Evolutionary conservation across 1,140 invertebrate species (phyloP).

Genomic region (Bombus superbus): DNA sequence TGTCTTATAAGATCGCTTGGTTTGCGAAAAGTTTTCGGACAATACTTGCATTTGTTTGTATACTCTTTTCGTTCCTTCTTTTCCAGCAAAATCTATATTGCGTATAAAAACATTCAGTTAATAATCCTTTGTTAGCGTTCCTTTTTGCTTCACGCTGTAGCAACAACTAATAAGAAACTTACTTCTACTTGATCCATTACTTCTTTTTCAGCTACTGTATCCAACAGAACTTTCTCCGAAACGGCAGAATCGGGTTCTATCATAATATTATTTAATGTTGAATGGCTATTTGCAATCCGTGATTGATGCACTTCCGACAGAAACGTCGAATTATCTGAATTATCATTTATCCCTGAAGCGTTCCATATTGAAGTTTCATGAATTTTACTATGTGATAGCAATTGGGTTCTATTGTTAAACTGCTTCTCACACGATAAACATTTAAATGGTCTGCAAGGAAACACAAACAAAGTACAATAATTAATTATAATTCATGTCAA

Average conservation of each 20-base stretch:
- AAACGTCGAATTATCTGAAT: conserved; percentile 48
- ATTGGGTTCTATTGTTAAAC: conserved; percentile 60
- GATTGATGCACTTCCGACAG: conserved; percentile 16
- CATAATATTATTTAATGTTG: not conserved
- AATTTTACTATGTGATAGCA: conserved; percentile 61
- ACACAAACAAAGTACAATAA: not conserved
- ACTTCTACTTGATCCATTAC: conserved; percentile 67
- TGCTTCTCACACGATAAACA: conserved; percentile 62
- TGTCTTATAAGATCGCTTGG: conserved; percentile 84
- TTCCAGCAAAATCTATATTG: not conserved
- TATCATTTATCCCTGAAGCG: conserved; percentile 54
- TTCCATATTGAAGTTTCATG: conserved; percentile 63
- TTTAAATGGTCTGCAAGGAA: conserved; percentile 54
- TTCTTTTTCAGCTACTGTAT: conserved; percentile 77
- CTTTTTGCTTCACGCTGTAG: not conserved
- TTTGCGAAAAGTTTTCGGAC: conserved; percentile 84
- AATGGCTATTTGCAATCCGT: not conserved
- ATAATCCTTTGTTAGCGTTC: not conserved
- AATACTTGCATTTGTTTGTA: conserved; percentile 84
- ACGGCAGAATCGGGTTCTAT: conserved; percentile 72
- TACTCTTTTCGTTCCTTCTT: conserved; percentile 72
- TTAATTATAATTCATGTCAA: not conserved
- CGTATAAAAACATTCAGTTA: not conserved
- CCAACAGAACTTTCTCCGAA: conserved; percentile 83
- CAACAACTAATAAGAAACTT: not conserved